Evolutionary conservation across 2,888 invertebrate species (phyloP).

Genomic region (Abrostola tripartita): DNA sequence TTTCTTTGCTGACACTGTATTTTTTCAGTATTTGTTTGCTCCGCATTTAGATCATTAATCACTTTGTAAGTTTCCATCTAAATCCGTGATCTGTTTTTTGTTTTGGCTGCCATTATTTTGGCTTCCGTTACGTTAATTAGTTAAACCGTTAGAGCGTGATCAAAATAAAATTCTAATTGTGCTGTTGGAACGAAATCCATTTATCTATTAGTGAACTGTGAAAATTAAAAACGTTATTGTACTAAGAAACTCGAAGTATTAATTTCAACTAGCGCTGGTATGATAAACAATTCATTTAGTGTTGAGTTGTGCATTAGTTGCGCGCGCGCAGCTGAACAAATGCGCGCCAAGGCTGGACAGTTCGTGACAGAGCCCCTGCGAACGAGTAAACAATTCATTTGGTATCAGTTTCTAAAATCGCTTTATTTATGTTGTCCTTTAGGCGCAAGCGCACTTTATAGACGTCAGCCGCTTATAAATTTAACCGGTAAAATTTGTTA

Average conservation of each 20-base stretch:
- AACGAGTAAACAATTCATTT: slow-evolving; percentile 57
- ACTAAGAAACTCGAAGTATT: slow-evolving; percentile 39
- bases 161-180: slow-evolving; percentile 33
- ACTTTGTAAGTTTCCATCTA: slow-evolving; percentile 28
- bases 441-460: slow-evolving; percentile 45
- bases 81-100: slow-evolving; percentile 24
- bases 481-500: slow-evolving; percentile 34
- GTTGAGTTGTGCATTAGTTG: slow-evolving; percentile 50
- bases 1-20: background rate
- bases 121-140: slow-evolving; percentile 48
- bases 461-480: slow-evolving; percentile 42
- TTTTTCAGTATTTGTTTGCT: slow-evolving; percentile 10
- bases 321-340: slow-evolving; percentile 73
- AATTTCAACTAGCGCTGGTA: slow-evolving; percentile 48
- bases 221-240: slow-evolving; percentile 14
- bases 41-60: slow-evolving; percentile 27
- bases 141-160: slow-evolving; percentile 45
- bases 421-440: slow-evolving; percentile 56
- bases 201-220: slow-evolving; percentile 19
- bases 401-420: slow-evolving; percentile 55
- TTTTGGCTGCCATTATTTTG: slow-evolving; percentile 37
- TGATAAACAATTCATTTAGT: slow-evolving; percentile 57
- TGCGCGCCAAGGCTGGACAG: slow-evolving; percentile 69
- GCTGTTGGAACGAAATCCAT: slow-evolving; percentile 31
- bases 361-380: slow-evolving; percentile 60